phyloP scores from a whole-genome alignment of 2,113 vertebrate species.

The Meriones unguiculatus region DNA sequence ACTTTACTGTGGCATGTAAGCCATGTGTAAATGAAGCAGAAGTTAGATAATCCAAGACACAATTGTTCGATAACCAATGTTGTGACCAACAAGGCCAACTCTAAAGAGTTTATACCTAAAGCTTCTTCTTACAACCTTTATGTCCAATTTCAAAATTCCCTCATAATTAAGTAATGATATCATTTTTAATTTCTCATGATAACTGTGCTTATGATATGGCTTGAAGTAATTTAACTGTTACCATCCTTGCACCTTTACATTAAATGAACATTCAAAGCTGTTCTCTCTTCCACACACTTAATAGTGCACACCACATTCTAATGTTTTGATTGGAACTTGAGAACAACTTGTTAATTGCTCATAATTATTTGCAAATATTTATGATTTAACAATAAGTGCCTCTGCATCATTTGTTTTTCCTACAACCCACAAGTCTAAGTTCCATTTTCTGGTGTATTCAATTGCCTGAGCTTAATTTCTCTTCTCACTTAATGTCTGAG shows the following conservation, averaged over 20 bases:
- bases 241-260: background rate
- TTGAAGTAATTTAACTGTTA: background rate
- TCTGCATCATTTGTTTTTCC: background rate
- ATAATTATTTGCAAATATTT: constrained; percentile 1
- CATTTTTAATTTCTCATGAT: background rate
- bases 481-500: background rate
- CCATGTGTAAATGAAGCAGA: background rate
- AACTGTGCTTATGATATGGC: background rate
- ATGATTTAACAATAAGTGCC: background rate
- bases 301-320: background rate
- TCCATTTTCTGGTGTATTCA: background rate
- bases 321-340: background rate
- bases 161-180: background rate
- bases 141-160: background rate
- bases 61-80: background rate
- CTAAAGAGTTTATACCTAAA: background rate
- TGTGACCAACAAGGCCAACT: background rate
- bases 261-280: background rate
- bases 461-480: background rate
- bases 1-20: background rate
- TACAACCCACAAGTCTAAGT: background rate
- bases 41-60: background rate
- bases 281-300: background rate
- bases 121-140: background rate
- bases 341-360: background rate